These are phyloP conservation scores for Allygus modestus DNA, from an alignment of 2,888 invertebrate genomes.

Conservation along the genomic window DNA sequence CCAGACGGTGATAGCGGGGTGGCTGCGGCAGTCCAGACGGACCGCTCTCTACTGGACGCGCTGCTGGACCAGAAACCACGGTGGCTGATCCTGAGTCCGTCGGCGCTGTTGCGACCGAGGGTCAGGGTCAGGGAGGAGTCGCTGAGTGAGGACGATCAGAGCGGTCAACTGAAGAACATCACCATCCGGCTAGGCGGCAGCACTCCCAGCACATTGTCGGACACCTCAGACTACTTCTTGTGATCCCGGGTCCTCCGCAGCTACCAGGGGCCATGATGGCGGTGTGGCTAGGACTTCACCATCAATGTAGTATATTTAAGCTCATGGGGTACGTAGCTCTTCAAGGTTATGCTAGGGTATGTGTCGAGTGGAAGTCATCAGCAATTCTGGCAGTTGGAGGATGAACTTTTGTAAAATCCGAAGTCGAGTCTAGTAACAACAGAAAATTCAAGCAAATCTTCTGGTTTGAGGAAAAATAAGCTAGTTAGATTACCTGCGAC, in stretches of 20 bases:
- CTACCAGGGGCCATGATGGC: not conserved
- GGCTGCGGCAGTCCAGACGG: conserved; percentile 54
- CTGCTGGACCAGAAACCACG: conserved; percentile 48
- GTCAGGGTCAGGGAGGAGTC: conserved; percentile 61
- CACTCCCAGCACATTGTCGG: conserved; percentile 58
- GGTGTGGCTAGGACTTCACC: too few relatives aligned
- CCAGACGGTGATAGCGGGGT: not conserved
- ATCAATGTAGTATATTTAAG: too few relatives aligned
- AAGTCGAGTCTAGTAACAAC: too few relatives aligned
- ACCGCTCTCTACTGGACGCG: conserved; percentile 45
- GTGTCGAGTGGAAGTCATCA: too few relatives aligned
- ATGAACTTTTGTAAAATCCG: too few relatives aligned
- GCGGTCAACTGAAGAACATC: conserved; percentile 75
- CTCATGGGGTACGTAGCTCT: too few relatives aligned
- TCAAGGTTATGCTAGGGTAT: too few relatives aligned
- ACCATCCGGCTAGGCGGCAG: conserved; percentile 72
- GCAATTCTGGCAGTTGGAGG: too few relatives aligned
- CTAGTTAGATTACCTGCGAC: too few relatives aligned
- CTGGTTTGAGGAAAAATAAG: too few relatives aligned
- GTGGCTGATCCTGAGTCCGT: conserved; percentile 60
- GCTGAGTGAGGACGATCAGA: conserved; percentile 70
- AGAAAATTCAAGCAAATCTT: too few relatives aligned
- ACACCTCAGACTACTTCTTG: conserved; percentile 54
- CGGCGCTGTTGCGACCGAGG: conserved; percentile 49
- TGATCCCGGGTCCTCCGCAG: not conserved